A percentile compares a stretch with the other conserved stretches of the same genome.
phyloP scores from a whole-genome alignment of 30 jellyfish, hydroid and myxozoan species.

The Hydractinia echinata region DNA sequence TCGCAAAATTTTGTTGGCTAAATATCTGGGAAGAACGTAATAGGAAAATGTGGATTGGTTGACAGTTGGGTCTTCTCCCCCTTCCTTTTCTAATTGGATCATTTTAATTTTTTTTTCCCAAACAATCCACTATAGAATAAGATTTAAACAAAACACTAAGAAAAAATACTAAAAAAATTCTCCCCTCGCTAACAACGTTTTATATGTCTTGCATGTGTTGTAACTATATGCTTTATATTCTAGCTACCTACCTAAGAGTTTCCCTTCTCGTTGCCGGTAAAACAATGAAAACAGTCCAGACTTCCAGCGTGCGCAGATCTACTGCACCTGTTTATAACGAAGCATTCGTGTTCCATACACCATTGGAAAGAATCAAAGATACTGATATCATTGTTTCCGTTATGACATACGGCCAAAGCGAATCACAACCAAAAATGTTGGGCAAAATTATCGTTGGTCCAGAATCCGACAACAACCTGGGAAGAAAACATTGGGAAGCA shows the following conservation, averaged over 20 bases:
- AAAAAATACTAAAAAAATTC: too few relatives aligned
- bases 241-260: conserved; percentile 33
- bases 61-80: too few relatives aligned
- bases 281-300: conserved; percentile 64
- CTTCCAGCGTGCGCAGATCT: conserved; percentile 50
- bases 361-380: conserved; percentile 60
- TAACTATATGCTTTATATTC: neutral
- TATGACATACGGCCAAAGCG: conserved; percentile 26
- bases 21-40: too few relatives aligned
- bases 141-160: too few relatives aligned
- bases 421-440: conserved; percentile 26
- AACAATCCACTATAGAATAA: neutral
- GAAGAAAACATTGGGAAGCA: conserved; percentile 94
- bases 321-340: conserved; percentile 75
- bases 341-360: conserved; percentile 83
- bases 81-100: too few relatives aligned
- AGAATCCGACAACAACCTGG: conserved; percentile 58
- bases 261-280: conserved; percentile 45
- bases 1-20: too few relatives aligned
- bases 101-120: too few relatives aligned
- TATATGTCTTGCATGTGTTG: too few relatives aligned
- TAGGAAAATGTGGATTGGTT: too few relatives aligned
- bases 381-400: conserved; percentile 50
- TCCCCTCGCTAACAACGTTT: too few relatives aligned
- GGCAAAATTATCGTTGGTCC: conserved; percentile 72